phyloP scores from a whole-genome alignment of 2,888 invertebrate species.

The Vanessa cardui region DNA sequence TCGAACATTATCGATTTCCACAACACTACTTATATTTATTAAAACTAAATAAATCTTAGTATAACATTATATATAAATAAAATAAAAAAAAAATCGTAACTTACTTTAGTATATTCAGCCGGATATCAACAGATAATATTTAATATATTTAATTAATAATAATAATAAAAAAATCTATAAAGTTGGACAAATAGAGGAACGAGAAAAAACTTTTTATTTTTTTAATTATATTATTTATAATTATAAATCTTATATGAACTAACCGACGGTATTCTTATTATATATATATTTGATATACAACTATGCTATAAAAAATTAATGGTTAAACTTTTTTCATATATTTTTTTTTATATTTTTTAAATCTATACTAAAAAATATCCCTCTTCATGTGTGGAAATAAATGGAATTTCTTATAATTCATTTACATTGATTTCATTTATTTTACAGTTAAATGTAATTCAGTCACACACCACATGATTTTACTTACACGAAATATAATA shows the following conservation, averaged over 20 bases:
- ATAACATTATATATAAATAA: background rate
- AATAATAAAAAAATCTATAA: constrained; percentile 20
- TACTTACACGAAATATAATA: background rate
- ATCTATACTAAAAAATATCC: constrained; percentile 34
- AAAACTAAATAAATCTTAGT: background rate
- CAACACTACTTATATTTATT: background rate
- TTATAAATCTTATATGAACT: constrained; percentile 27
- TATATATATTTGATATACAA: constrained; percentile 48
- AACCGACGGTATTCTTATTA: constrained; percentile 48
- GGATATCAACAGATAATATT: constrained; percentile 11
- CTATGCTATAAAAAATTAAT: constrained; percentile 29
- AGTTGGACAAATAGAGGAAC: constrained; percentile 39
- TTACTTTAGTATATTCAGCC: constrained; percentile 18
- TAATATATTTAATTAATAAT: constrained; percentile 5
- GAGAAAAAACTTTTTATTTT: constrained; percentile 14
- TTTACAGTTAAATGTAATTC: constrained; percentile 18
- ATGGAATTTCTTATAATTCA: constrained; percentile 26
- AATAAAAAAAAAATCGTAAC: constrained; percentile 15
- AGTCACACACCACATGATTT: constrained; percentile 9
- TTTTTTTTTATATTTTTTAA: constrained; percentile 26
- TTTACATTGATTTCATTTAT: constrained; percentile 10
- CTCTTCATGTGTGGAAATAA: constrained; percentile 27
- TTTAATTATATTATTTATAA: constrained; percentile 30
- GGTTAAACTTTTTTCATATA: constrained; percentile 31
- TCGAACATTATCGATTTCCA: background rate